Base-by-base conservation (phyloP, 1,140 invertebrate species). In the Macrobrachium nipponense region DNA sequence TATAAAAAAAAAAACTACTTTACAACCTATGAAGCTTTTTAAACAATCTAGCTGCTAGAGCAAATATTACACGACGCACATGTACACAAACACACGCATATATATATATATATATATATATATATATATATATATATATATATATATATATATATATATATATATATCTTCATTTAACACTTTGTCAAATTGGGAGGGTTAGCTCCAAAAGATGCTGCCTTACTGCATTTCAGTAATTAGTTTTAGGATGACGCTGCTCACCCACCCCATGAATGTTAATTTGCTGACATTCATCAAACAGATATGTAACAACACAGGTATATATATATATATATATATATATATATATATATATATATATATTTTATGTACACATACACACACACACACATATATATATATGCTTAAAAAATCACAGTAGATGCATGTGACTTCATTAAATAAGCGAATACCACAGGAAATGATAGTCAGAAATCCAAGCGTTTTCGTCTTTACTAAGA, bases 311-410 rank as follows among this genome's bases (percentile, higher is more conserved):
- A 36, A 36, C 27, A 36, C 27, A 36, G 27, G 27, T 36, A 36
- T 36, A 36, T 36, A 36, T 36, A 36, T 36, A 36, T 36, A 36
- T 36, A 36, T 36, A 36, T 36, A 36, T 36, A 36, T 36, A 75
- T 43, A 75, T 43, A 75, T 43, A 75, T 43, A 75, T 43, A 75
- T 43, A 75, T 43, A 75, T 43, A 75, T 43, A 75, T 60, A 59
- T 23, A 59, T n/a, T n/a, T n/a, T 58, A 59, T 58, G 12, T n/a
- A 59, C 10, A 5, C 15, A 66, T 62, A 36, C 43, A 8, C n/a
- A 27, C 51, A 17, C 27, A 20, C 61, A 60, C 18, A 8, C 58
- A 8, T 64, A 6, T 64, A 60, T 79, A 60, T 79, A 23, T 79
- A 23, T 79, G n/a, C n/a, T n/a, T n/a, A n/a, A n/a, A n/a, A n/a